A percentile compares a stretch with the other conserved stretches of the same genome.
Conservation (phyloP, 2,113 vertebrate species). For the Pterocles gutturalis region DNA sequence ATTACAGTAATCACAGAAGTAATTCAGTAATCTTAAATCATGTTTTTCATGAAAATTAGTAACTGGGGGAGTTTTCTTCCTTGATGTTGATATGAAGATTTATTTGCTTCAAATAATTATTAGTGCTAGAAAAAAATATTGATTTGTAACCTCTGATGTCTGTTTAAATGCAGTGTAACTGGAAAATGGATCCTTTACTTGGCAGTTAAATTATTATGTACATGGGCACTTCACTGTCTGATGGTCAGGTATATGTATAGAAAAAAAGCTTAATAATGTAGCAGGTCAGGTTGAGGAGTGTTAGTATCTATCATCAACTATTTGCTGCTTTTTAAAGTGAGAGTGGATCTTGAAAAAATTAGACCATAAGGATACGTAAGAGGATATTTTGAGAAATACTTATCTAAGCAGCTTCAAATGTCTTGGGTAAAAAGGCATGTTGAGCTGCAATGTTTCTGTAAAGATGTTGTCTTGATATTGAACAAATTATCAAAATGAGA, state of each 20-base stretch:
- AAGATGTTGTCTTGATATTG: neutral
- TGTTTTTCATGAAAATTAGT: neutral
- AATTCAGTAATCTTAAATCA: neutral
- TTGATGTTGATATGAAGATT: neutral
- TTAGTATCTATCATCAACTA: neutral
- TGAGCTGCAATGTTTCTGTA: neutral
- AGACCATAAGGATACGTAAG: neutral
- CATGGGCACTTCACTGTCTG: neutral
- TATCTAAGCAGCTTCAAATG: neutral
- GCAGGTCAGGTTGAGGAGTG: neutral
- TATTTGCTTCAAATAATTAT: neutral
- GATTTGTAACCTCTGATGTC: neutral
- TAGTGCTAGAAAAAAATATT: neutral
- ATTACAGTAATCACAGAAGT: neutral
- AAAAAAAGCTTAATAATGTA: neutral
- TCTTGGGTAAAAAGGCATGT: neutral
- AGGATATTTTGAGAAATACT: neutral
- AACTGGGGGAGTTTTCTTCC: neutral
- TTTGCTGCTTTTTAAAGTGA: neutral
- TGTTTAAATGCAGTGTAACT: neutral
- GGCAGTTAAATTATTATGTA: neutral
- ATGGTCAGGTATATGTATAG: neutral
- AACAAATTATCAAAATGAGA: neutral
- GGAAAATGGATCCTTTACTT: neutral
- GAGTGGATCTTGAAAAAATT: neutral